Evolutionary conservation across 64 coral and sea anemone genomes (phyloP).

Genomic region (Pocillopora damicornis): DNA sequence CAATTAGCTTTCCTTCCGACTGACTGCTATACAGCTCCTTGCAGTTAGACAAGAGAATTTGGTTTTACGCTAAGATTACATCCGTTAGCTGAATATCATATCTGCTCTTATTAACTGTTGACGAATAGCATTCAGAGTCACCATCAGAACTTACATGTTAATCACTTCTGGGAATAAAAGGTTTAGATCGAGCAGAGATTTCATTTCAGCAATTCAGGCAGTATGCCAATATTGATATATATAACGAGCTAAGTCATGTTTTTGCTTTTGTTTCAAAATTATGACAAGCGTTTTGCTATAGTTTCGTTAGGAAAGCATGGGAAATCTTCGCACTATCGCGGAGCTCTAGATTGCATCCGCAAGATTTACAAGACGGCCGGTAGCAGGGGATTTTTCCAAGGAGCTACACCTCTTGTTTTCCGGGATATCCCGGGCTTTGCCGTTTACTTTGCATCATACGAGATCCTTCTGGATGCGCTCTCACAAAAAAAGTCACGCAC

Average conservation of each 20-base stretch:
- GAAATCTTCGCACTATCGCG: slow-evolving; percentile 40
- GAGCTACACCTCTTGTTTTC: slow-evolving; percentile 34
- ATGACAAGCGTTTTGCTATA: neutral
- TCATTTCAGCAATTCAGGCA: too few species aligned
- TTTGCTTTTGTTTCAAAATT: neutral
- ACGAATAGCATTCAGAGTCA: too few species aligned
- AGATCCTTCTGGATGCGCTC: slow-evolving; percentile 46
- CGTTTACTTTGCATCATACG: slow-evolving; percentile 79
- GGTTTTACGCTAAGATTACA: too few species aligned
- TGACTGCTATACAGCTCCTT: too few species aligned
- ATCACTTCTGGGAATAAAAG: too few species aligned
- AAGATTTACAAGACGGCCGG: slow-evolving; percentile 74
- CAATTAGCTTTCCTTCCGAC: too few species aligned
- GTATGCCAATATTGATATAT: too few species aligned
- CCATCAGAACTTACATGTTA: too few species aligned
- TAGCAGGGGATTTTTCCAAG: slow-evolving; percentile 78
- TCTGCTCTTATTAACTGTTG: too few species aligned
- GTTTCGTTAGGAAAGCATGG: slow-evolving; percentile 37
- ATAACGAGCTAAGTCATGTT: neutral
- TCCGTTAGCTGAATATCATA: too few species aligned
- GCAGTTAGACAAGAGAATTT: too few species aligned
- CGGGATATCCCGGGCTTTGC: slow-evolving; percentile 85
- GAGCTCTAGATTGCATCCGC: slow-evolving; percentile 68
- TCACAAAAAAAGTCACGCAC: slow-evolving; percentile 6
- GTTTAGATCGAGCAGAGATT: too few species aligned